Conservation (phyloP, 2,888 invertebrate species). For the Rotaria socialis region DNA sequence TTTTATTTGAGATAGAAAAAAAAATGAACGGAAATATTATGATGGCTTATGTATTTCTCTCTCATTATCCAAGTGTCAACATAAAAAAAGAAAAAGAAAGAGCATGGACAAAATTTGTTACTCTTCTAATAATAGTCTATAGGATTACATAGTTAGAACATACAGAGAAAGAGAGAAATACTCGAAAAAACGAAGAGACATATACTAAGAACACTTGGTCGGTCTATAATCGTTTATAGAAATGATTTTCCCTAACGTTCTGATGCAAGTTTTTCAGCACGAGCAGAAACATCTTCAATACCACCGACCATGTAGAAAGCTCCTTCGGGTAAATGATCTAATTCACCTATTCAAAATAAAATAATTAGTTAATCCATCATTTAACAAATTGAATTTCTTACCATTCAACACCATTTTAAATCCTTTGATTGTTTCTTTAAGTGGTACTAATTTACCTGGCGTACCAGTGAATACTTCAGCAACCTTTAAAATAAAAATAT, state of each 20-base stretch:
- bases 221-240: not conserved
- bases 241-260: conserved; percentile 49
- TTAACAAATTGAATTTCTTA: not conserved
- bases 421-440: conserved; percentile 83
- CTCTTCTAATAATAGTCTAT: conserved; percentile 10
- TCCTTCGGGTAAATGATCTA: conserved; percentile 91
- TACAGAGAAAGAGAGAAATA: not conserved
- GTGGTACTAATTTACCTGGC: conserved; percentile 85
- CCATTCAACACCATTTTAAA: conserved; percentile 77
- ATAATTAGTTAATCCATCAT: too few species aligned
- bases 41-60: not conserved
- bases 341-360: conserved; percentile 65
- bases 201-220: not conserved
- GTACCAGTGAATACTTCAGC: conserved; percentile 98
- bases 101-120: not conserved
- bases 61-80: not conserved
- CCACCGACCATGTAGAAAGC: conserved; percentile 99
- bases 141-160: not conserved
- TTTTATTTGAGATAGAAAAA: conserved; percentile 8
- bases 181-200: not conserved
- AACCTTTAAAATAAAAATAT: conserved; percentile 62
- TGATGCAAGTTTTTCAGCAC: conserved; percentile 73
- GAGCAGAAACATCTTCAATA: conserved; percentile 83
- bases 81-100: not conserved
- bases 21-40: not conserved